Evolutionary conservation across 1,140 invertebrate species (phyloP), one percentile per base, ranked within the genome.

Genomic region (Drosophila repleta): DNA sequence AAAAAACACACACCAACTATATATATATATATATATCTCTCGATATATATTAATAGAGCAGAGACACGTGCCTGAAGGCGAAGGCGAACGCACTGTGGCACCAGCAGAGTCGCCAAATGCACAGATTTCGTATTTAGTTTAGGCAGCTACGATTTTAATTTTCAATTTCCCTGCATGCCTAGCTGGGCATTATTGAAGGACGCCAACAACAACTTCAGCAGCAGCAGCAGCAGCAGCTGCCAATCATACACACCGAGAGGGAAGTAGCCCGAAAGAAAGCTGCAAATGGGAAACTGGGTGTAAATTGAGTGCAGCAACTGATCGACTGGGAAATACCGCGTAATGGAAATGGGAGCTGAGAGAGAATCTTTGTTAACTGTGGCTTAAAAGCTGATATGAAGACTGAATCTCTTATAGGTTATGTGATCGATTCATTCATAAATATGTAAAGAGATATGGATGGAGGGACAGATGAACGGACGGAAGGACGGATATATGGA

Each of bases 91-190:
- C 57, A 48, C 56, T 51, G 39, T 51, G 39, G 61, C 60, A 65
- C 11, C 17, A 29, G n/a, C n/a, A n/a, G n/a, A 29, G 15, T 26
- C n/a, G 11, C 4, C 39, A 15, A 57, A 43, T 26, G 55, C 37
- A 57, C 52, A 55, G 43, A 49, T 73, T 61, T 73, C 29, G 45
- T 57, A 57, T 74, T 64, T 70, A 53, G 60, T 70, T 74, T 64
- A 64, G 65, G 58, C 58, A 74, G 63, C 53, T 43, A 39, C 66
- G 48, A 32, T 69, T 63, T 70, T 70, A 74, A 69, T 74, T 63
- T 74, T 39, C 69, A 72, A 72, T 72, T 72, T 72, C 69, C 58
- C 63, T 10, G 53, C 67, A 61, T 61, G 46, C 56, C 45, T 35
- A 53, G 48, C 20, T 29, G 45, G 46, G 26, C 46, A 60, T 63